A percentile compares a stretch with the other conserved stretches of the same genome.
phyloP scores from a whole-genome alignment of 2,888 invertebrate species.

The Gordius sp. region DNA sequence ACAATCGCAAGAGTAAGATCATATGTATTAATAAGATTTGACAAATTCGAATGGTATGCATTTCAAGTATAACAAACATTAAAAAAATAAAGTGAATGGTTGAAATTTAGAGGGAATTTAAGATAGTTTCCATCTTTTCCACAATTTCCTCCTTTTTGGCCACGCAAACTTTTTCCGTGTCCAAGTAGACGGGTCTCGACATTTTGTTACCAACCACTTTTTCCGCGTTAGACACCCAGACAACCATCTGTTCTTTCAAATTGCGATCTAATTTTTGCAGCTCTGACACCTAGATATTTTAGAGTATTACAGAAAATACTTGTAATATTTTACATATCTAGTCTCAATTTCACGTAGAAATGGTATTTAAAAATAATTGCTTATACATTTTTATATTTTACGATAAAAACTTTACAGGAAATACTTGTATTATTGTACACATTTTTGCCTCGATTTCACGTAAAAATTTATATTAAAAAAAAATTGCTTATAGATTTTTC shows the following conservation, averaged over 20 bases:
- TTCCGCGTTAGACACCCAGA: constrained; percentile 36
- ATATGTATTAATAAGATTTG: too few species aligned
- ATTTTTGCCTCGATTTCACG: neutral
- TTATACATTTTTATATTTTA: too few species aligned
- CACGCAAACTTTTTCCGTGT: constrained; percentile 30
- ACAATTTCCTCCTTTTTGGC: constrained; percentile 7
- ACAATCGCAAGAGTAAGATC: too few species aligned
- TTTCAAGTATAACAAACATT: too few species aligned
- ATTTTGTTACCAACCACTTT: constrained; percentile 39
- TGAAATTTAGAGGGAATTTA: too few species aligned
- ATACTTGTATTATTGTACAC: neutral
- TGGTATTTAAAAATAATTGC: too few species aligned
- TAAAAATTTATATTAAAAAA: too few species aligned
- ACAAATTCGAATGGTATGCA: too few species aligned
- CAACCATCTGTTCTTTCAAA: constrained; percentile 27
- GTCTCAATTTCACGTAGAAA: neutral
- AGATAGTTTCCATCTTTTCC: neutral
- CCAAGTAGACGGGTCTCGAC: constrained; percentile 36
- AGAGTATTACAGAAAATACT: neutral
- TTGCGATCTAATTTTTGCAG: constrained; percentile 36
- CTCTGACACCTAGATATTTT: constrained; percentile 30
- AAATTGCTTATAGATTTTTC: neutral
- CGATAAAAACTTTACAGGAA: too few species aligned
- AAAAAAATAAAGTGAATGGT: too few species aligned
- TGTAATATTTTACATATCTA: neutral